Percentiles rank a stretch among this genome's conserved stretches.
phyloP scores from a whole-genome alignment of 1,140 invertebrate genomes.

The Pteromalus puparum region DNA sequence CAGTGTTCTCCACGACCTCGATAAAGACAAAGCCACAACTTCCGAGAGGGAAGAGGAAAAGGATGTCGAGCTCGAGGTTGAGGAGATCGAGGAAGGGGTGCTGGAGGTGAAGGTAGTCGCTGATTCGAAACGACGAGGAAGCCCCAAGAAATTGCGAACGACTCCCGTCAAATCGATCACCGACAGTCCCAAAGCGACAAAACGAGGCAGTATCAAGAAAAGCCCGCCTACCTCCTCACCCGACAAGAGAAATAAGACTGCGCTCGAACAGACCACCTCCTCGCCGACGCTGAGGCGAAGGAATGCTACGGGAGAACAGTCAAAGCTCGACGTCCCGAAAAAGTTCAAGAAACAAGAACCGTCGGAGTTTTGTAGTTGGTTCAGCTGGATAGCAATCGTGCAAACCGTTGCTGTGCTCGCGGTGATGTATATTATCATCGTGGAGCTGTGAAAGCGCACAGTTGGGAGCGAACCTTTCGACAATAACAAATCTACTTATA shows the following conservation, averaged over 20 bases:
- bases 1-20: constrained; percentile 5
- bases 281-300: not conserved
- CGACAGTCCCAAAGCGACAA: not conserved
- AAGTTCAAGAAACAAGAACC: not conserved
- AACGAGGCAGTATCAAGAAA: constrained; percentile 1
- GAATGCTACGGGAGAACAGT: not conserved
- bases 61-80: constrained; percentile 66
- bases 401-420: not conserved
- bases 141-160: not conserved
- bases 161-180: not conserved
- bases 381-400: not conserved
- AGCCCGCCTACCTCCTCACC: not conserved
- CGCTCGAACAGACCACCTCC: not conserved
- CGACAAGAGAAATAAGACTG: not conserved
- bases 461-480: not conserved
- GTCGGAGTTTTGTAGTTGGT: not conserved
- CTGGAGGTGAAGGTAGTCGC: constrained; percentile 75
- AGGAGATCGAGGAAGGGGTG: constrained; percentile 69
- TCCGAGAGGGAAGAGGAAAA: constrained; percentile 59
- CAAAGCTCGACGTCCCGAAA: not conserved
- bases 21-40: not conserved
- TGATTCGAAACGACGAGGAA: not conserved
- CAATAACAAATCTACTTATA: not conserved
- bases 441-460: not conserved
- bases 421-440: not conserved